Evolutionary conservation across 2,113 vertebrate species (phyloP).

Genomic region (human): DNA sequence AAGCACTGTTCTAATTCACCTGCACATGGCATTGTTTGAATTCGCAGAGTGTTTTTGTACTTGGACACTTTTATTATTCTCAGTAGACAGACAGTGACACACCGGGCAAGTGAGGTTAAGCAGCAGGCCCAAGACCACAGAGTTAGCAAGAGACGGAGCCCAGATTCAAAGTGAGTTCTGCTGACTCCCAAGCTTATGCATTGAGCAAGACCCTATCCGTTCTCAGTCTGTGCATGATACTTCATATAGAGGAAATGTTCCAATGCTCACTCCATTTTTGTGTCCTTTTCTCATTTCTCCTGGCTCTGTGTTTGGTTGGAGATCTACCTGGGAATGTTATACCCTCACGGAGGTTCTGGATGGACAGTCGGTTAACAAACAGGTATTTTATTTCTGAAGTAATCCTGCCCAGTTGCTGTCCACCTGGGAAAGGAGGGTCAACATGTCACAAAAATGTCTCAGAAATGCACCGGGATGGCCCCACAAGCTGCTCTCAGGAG

Average conservation of each 20-base stretch:
- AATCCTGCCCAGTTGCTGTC: neutral
- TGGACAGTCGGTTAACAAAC: neutral
- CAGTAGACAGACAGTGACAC: neutral
- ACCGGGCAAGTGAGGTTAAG: neutral
- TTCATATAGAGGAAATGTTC: neutral
- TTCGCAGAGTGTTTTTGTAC: accelerated
- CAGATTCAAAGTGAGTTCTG: neutral
- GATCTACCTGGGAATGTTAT: neutral
- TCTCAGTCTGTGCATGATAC: accelerated
- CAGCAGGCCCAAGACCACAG: too few species aligned
- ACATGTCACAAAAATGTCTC: neutral
- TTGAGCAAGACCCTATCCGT: accelerated
- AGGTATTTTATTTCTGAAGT: neutral
- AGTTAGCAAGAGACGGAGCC: accelerated
- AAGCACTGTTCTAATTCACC: accelerated
- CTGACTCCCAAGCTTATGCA: accelerated
- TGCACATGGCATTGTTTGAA: accelerated
- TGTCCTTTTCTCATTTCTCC: neutral
- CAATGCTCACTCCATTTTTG: accelerated
- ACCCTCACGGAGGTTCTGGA: too few species aligned
- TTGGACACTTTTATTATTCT: too few species aligned
- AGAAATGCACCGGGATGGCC: accelerated
- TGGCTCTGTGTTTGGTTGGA: neutral
- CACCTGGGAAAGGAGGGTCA: neutral
- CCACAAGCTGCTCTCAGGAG: accelerated